Evolutionary conservation across 2,888 invertebrate genomes (phyloP).

Genomic region (Poecilobothrus nobilitatus): DNA sequence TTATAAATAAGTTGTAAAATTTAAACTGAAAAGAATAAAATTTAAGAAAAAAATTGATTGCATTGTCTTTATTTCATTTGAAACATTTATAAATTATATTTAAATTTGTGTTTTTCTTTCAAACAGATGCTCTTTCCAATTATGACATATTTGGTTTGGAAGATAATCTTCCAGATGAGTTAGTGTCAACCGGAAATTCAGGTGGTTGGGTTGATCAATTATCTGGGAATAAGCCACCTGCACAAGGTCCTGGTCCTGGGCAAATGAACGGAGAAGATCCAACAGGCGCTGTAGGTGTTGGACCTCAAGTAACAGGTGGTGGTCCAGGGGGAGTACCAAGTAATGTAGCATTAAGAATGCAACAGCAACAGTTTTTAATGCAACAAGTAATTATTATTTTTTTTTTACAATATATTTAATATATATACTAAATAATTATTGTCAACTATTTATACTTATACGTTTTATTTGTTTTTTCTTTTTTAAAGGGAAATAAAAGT

Average conservation of each 20-base stretch:
- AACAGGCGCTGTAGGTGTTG: constrained; percentile 52
- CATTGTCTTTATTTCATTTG: too few relatives aligned
- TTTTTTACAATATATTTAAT: too few relatives aligned
- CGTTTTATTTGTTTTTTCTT: constrained; percentile 4
- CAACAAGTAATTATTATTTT: constrained; percentile 44
- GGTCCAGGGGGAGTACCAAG: constrained; percentile 36
- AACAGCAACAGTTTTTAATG: constrained; percentile 54
- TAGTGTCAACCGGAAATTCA: constrained; percentile 61
- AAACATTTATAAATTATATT: too few relatives aligned
- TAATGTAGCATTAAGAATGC: constrained; percentile 40
- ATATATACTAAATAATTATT: too few relatives aligned
- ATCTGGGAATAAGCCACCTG: constrained; percentile 60
- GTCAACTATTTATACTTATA: too few relatives aligned
- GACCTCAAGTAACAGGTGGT: constrained; percentile 55
- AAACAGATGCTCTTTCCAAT: constrained; percentile 67
- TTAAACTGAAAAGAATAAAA: too few relatives aligned
- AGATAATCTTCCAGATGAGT: constrained; percentile 85
- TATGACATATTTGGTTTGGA: constrained; percentile 83
- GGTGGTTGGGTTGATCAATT: constrained; percentile 58
- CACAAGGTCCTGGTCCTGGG: constrained; percentile 75
- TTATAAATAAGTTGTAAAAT: too few relatives aligned
- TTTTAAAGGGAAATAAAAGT: constrained; percentile 36
- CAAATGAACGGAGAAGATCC: constrained; percentile 62
- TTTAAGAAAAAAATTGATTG: too few relatives aligned
- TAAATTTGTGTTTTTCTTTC: too few relatives aligned